A percentile compares a stretch with the other conserved stretches of the same genome.
phyloP scores from a whole-genome alignment of 1,140 invertebrate genomes.

The Limonius californicus region DNA sequence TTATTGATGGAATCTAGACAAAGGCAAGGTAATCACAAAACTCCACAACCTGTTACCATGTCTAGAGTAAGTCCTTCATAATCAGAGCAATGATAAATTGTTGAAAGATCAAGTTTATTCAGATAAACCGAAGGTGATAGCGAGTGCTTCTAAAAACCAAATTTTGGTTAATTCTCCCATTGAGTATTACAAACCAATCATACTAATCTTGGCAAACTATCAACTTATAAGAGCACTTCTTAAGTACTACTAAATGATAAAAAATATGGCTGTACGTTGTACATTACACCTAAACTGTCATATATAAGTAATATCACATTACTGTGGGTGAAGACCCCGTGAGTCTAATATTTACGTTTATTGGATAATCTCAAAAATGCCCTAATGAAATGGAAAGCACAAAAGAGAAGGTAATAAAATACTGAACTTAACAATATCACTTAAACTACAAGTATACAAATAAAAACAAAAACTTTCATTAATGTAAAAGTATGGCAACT shows the following conservation, averaged over 20 bases:
- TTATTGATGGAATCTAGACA: too few species aligned
- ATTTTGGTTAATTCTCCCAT: too few species aligned
- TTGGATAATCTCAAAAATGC: background rate
- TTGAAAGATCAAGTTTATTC: too few species aligned
- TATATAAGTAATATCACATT: slow-evolving; percentile 9
- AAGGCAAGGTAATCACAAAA: too few species aligned
- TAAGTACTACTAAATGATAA: slow-evolving; percentile 6
- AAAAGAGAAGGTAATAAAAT: background rate
- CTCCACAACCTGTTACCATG: too few species aligned
- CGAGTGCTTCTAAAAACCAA: too few species aligned
- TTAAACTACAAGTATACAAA: background rate
- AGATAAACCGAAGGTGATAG: too few species aligned
- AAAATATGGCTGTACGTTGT: slow-evolving; percentile 8
- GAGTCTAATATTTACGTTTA: background rate
- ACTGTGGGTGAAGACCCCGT: background rate
- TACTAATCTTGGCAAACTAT: background rate
- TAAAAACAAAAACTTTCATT: background rate
- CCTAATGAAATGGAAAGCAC: background rate
- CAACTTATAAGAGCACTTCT: slow-evolving; percentile 4
- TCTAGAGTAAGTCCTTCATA: too few species aligned
- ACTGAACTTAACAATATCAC: background rate
- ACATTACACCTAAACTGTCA: background rate
- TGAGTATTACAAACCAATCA: too few species aligned
- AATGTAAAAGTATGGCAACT: slow-evolving; percentile 19
- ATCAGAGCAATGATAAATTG: too few species aligned